Conservation (phyloP, 2,797 vertebrate genomes). For the Cichlasoma orientale region DNA sequence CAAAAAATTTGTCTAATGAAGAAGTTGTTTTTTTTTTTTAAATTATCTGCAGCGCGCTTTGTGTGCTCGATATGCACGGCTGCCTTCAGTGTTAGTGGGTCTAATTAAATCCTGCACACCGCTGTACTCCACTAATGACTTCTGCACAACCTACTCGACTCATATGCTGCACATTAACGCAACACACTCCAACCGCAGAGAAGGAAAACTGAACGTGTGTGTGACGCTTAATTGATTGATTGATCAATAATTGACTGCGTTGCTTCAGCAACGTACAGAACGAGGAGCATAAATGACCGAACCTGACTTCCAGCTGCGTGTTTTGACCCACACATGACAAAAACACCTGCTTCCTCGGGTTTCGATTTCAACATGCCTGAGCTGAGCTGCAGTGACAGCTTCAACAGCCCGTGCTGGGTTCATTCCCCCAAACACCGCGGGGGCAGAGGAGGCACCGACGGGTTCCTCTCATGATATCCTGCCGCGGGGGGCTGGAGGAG, state of each 20-base stretch:
- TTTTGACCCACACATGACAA: conserved; percentile 30
- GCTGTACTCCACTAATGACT: conserved; percentile 56
- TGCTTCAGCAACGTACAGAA: not conserved
- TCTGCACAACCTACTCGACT: conserved; percentile 28
- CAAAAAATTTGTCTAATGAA: rapidly evolving
- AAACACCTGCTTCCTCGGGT: conserved; percentile 28
- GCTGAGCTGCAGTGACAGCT: conserved; percentile 58
- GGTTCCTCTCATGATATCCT: conserved; percentile 51
- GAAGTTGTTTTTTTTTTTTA: no score
- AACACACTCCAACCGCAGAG: conserved; percentile 5
- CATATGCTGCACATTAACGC: conserved; percentile 28
- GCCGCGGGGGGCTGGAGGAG: not conserved
- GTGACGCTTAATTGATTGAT: conserved; percentile 12
- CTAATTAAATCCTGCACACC: conserved; percentile 63
- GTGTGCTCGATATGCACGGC: conserved; percentile 45
- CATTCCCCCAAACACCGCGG: conserved; percentile 25
- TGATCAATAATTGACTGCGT: not conserved
- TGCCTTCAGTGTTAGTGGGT: conserved; percentile 29
- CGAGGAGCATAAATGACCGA: not conserved
- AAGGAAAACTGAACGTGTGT: not conserved
- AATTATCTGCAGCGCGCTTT: conserved; percentile 34
- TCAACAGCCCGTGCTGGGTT: conserved; percentile 35
- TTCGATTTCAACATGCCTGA: not conserved
- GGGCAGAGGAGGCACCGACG: conserved; percentile 23
- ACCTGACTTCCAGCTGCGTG: conserved; percentile 15